Conservation (phyloP, 2,113 vertebrate species). For the Anhinga anhinga region DNA sequence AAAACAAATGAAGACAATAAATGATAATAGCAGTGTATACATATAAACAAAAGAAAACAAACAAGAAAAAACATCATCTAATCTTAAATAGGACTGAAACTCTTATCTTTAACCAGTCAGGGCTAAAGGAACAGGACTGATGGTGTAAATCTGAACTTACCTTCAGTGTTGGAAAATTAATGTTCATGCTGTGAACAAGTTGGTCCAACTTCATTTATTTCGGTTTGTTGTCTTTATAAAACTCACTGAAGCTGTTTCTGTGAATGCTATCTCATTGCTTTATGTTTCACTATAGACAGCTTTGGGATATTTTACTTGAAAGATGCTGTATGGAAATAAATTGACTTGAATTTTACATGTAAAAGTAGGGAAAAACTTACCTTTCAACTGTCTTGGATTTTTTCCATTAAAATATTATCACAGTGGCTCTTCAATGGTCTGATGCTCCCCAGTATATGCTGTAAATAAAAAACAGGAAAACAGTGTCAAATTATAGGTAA, state of each 20-base stretch:
- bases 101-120: background rate
- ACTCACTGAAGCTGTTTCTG: background rate
- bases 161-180: background rate
- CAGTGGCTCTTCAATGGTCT: background rate
- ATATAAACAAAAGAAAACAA: background rate
- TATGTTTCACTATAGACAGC: background rate
- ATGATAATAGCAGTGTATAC: background rate
- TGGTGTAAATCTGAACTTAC: background rate
- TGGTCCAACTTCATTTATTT: background rate
- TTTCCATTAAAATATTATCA: background rate
- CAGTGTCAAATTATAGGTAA: background rate
- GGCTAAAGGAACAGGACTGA: background rate
- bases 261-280: background rate
- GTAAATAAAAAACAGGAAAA: background rate
- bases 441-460: background rate
- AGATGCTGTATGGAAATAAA: background rate
- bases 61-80: background rate
- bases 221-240: background rate
- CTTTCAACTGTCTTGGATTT: background rate
- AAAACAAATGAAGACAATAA: background rate
- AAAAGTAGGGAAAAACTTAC: background rate
- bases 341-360: background rate
- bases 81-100: background rate
- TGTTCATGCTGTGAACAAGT: background rate
- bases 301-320: background rate